Evolutionary conservation across 2,888 invertebrate genomes (phyloP), one percentile per base, ranked within the genome.

Genomic region (Tenthredo scrophulariae): DNA sequence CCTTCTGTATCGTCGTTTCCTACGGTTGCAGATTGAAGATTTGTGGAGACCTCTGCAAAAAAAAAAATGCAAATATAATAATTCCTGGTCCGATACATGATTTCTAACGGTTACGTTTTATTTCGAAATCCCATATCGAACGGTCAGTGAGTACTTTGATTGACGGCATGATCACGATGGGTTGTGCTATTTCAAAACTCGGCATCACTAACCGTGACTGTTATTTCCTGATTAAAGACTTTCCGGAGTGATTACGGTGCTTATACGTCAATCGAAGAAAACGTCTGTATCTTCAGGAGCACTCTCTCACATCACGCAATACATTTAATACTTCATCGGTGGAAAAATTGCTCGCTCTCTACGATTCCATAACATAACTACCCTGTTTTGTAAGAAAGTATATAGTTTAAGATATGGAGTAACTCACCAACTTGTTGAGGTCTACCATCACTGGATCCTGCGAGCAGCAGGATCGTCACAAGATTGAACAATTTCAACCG

Each of bases 351-450:
- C 29, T 74, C 15, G 13, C 72, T 74, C 72, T 74, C 77, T 46
- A 75, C 15, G 37, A 37, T 33, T 70, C 37, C 40, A 43, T 43
- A 22, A 74, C 1, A 43, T 2, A 40, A 43, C 40, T 43, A 74
- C 43, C 22, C 22, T 74, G 13, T 43, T 26, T 74, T 74, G 22
- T 43, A 7, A 74, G 74, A 54, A 33, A 77, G 77, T 77, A 33
- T 77, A 18, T n/a, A 43, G 9, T 37, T 77, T 0, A 33, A 33
- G 33, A 22, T 26, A 40, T 62, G 4, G 22, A 29, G n/a, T 15
- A 13, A 88, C 90, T 91, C 89, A 93, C 93, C 92, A 75, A 85
- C 85, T 86, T 88, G 90, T 77, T 91, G 91, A 65, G 93, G 93
- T 85, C 93, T 91, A 80, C 91, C 89, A 83, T 91, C 86, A 77